A percentile compares a stretch with the other conserved stretches of the same genome.
Evolutionary conservation across 2,113 vertebrate genomes (phyloP).

Genomic region (Ptilonorhynchus violaceus): DNA sequence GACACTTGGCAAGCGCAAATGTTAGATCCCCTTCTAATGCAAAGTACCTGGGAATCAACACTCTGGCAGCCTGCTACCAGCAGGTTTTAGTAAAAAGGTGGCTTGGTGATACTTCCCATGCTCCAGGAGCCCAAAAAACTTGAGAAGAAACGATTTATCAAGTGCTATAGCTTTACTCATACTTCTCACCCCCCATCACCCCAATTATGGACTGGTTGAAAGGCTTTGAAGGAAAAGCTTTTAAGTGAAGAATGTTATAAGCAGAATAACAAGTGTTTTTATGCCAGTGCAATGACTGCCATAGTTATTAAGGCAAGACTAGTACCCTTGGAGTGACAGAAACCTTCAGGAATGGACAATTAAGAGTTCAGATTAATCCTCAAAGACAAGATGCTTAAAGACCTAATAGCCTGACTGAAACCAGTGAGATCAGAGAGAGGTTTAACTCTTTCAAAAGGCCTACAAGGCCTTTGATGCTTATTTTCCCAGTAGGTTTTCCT

Average conservation of each 20-base stretch:
- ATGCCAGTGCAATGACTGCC: not conserved
- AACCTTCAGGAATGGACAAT: not conserved
- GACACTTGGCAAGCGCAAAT: not conserved
- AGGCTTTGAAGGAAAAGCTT: not conserved
- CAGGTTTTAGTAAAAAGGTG: not conserved
- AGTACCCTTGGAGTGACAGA: not conserved
- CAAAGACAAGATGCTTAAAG: conserved; percentile 23
- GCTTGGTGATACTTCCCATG: not conserved
- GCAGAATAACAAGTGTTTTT: not conserved
- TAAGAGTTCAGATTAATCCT: conserved; percentile 31
- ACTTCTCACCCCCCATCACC: not conserved
- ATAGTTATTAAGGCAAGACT: not conserved
- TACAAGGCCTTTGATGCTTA: not conserved
- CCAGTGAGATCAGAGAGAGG: not conserved
- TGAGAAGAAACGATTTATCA: not conserved
- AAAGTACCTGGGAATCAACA: not conserved
- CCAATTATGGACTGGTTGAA: not conserved
- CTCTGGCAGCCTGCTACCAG: not conserved
- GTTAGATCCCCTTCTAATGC: not conserved
- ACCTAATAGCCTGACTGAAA: not conserved
- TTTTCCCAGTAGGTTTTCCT: not conserved
- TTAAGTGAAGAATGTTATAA: not conserved
- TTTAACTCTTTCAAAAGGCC: conserved; percentile 21
- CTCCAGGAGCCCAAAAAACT: not conserved
- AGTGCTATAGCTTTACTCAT: not conserved